These are phyloP conservation scores for Macrophya annulata DNA, from an alignment of 2,888 invertebrate species.

Conservation along the genomic window DNA sequence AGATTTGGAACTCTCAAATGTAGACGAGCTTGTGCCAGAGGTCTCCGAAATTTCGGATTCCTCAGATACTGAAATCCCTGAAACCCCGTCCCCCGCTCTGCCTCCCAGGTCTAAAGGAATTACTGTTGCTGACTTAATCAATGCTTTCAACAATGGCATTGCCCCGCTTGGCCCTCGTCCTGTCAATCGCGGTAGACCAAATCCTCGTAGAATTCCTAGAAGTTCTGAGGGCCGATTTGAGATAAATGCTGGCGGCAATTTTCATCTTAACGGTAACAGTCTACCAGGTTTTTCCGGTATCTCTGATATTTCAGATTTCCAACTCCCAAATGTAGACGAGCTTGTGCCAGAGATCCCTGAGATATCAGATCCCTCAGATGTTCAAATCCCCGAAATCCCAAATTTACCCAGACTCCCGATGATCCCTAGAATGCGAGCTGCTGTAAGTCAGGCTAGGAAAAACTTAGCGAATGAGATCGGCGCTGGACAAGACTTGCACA, in stretches of 20 bases:
- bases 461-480: conserved; percentile 57
- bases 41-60: conserved; percentile 53
- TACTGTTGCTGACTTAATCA: neutral
- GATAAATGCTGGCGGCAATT: neutral
- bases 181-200: neutral
- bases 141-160: neutral
- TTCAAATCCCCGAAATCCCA: conserved; percentile 58
- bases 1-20: conserved; percentile 44
- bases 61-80: conserved; percentile 56
- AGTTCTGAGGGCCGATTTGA: neutral
- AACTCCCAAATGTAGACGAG: conserved; percentile 29
- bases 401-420: conserved; percentile 45
- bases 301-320: conserved; percentile 31
- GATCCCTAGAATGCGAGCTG: conserved; percentile 58
- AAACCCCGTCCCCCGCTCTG: conserved; percentile 57
- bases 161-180: neutral
- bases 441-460: conserved; percentile 60
- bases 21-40: conserved; percentile 26
- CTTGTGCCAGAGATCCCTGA: conserved; percentile 41
- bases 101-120: neutral
- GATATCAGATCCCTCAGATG: conserved; percentile 56
- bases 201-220: neutral
- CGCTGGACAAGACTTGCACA: conserved; percentile 58
- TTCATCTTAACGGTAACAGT: neutral
- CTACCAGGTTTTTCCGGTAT: neutral